A percentile compares a stretch with the other conserved stretches of the same genome.
Evolutionary conservation across 2,888 invertebrate species (phyloP).

Genomic region (Xestobium rufovillosum): DNA sequence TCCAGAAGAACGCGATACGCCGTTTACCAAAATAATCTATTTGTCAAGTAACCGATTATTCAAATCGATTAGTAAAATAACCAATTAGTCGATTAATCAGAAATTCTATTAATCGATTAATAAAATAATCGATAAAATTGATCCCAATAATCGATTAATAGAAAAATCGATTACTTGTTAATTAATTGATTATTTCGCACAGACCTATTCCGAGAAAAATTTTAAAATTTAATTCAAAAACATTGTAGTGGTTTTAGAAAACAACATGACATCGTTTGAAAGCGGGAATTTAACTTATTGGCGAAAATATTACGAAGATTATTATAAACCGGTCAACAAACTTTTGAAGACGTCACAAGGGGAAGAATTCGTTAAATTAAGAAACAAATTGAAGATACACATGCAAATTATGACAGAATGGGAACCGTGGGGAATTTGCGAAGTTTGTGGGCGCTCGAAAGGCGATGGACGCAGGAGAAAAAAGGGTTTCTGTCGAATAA

Average conservation of each 20-base stretch:
- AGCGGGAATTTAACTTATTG: conserved; percentile 46
- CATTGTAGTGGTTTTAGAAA: conserved; percentile 19
- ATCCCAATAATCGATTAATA: too few species aligned
- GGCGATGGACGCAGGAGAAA: conserved; percentile 41
- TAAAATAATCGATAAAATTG: too few species aligned
- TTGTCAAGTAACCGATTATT: too few species aligned
- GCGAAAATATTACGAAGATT: conserved; percentile 44
- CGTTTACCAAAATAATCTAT: too few species aligned
- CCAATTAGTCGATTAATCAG: too few species aligned
- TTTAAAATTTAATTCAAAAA: conserved; percentile 8
- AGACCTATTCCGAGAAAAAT: too few species aligned
- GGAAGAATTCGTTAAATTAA: conserved; percentile 42
- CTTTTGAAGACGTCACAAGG: conserved; percentile 41
- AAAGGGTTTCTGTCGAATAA: conserved; percentile 47
- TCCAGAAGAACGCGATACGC: too few species aligned
- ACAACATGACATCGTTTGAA: conserved; percentile 27
- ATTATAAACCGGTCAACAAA: conserved; percentile 44
- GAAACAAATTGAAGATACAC: conserved; percentile 38
- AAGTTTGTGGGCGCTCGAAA: conserved; percentile 41
- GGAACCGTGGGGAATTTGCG: conserved; percentile 50
- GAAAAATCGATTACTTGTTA: too few species aligned
- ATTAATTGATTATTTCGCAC: too few species aligned
- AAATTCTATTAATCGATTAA: too few species aligned
- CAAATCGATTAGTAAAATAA: too few species aligned
- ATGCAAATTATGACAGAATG: conserved; percentile 47